Conservation (phyloP, 2,888 invertebrate species). For the Rotaria sp. region DNA sequence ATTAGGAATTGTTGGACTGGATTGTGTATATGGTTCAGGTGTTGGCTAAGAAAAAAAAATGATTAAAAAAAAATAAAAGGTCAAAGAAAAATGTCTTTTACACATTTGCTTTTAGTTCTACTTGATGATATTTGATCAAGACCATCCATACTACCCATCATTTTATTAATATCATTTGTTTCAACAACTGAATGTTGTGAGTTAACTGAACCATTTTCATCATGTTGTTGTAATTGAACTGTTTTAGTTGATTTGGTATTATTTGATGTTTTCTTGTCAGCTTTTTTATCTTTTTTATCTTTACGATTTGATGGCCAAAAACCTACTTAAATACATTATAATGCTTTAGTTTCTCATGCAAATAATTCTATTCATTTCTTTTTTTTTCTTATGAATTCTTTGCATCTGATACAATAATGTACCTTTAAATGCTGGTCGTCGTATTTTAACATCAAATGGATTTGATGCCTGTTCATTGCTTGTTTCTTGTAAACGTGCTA, state of each 20-base stretch:
- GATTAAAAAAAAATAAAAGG: not conserved
- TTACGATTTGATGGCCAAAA: conserved; percentile 21
- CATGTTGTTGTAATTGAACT: not conserved
- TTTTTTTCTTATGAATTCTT: no score
- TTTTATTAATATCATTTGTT: not conserved
- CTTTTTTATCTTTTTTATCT: not conserved
- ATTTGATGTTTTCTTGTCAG: not conserved
- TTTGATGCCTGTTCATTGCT: not conserved
- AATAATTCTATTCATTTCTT: not conserved
- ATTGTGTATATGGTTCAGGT: conserved; percentile 6
- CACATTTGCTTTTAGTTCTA: not conserved
- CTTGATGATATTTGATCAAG: not conserved
- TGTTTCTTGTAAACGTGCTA: not conserved
- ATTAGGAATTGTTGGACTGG: not conserved
- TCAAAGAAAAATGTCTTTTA: not conserved
- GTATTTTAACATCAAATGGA: conserved; percentile 21
- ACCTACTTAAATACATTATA: not conserved
- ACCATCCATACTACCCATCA: not conserved
- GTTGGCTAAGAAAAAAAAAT: not conserved
- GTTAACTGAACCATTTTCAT: not conserved
- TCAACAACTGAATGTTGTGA: not conserved
- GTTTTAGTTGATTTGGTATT: not conserved
- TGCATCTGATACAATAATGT: not conserved
- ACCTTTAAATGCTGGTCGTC: not conserved
- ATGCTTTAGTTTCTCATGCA: not conserved